A percentile compares a stretch with the other conserved stretches of the same genome.
Conservation (phyloP, 2,888 invertebrate species). For the Lithophane semibrunnea region DNA sequence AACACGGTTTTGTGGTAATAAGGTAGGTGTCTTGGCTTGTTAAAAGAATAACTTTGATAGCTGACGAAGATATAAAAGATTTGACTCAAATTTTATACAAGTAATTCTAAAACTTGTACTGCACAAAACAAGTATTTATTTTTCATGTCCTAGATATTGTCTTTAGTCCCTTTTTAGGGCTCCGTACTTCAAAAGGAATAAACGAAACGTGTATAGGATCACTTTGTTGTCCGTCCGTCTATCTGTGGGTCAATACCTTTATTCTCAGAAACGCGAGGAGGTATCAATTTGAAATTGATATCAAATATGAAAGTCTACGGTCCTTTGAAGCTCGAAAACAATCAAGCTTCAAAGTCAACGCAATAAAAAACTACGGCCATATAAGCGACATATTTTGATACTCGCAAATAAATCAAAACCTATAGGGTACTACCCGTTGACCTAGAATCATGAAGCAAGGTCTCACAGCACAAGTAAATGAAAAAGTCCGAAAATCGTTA, state of each 20-base stretch:
- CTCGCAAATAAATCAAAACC: too few relatives aligned
- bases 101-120: neutral
- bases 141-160: neutral
- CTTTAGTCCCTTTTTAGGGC: slow-evolving; percentile 17
- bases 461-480: too few relatives aligned
- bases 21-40: too few relatives aligned
- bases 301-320: neutral
- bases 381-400: too few relatives aligned
- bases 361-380: neutral
- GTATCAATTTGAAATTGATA: neutral
- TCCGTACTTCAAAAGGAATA: neutral
- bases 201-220: too few relatives aligned
- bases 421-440: too few relatives aligned
- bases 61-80: too few relatives aligned
- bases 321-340: neutral
- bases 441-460: too few relatives aligned
- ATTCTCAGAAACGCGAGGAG: neutral
- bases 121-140: slow-evolving; percentile 5
- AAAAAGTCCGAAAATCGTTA: too few relatives aligned
- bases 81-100: neutral
- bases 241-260: neutral
- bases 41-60: too few relatives aligned
- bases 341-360: neutral
- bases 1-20: too few relatives aligned
- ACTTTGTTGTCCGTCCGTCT: neutral